A percentile compares a stretch with the other conserved stretches of the same genome.
Evolutionary conservation across 37 sponge, comb jelly and placozoan species (phyloP).

Genomic region (Beroe ovata): DNA sequence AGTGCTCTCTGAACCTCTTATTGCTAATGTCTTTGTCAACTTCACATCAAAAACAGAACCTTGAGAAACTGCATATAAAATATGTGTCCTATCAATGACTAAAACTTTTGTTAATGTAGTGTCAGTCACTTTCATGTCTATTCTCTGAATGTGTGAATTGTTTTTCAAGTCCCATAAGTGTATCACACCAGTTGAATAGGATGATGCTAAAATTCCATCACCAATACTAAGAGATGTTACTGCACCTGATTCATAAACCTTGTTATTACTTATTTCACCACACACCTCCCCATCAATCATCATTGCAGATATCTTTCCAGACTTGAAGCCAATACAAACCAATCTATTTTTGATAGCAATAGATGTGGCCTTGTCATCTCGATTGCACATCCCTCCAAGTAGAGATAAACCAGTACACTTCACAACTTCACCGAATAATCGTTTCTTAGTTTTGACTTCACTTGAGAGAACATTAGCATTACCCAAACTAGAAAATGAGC

Average conservation of each 20-base stretch:
- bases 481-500: conserved; percentile 18
- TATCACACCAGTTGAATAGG: conserved; percentile 37
- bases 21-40: conserved; percentile 27
- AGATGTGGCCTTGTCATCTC: conserved; percentile 29
- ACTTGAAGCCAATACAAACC: conserved; percentile 39
- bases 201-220: conserved; percentile 48
- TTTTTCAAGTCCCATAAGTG: conserved; percentile 41
- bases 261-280: conserved; percentile 27
- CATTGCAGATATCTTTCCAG: conserved; percentile 31
- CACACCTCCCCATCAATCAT: conserved; percentile 19
- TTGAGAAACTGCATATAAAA: conserved; percentile 43
- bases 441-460: conserved; percentile 44
- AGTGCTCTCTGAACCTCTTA: conserved; percentile 52
- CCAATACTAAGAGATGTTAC: conserved; percentile 28
- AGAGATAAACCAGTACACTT: conserved; percentile 38
- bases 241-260: conserved; percentile 39
- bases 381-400: conserved; percentile 29
- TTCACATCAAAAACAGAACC: conserved; percentile 60
- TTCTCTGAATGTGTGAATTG: conserved; percentile 46
- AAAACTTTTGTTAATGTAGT: conserved; percentile 28
- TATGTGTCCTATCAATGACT: conserved; percentile 18
- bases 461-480: neutral
- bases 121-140: conserved; percentile 39
- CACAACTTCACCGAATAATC: conserved; percentile 42
- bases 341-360: neutral